Base-by-base conservation (phyloP, 2,888 invertebrate species). In the Xanthostigma xanthostigma region DNA sequence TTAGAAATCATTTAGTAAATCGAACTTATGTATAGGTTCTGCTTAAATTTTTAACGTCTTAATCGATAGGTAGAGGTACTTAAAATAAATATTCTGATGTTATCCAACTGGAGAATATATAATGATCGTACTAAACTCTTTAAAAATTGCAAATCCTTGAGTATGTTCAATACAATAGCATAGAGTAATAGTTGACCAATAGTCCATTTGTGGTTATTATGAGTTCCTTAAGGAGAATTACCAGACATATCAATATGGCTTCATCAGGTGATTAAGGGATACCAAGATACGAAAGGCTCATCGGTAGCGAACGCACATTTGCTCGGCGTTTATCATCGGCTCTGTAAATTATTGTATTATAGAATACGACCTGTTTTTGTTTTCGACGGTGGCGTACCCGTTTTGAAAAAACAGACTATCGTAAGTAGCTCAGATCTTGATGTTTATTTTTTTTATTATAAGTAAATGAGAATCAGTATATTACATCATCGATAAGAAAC, bases 201-300 rank as follows among this genome's bases (percentile, higher is more conserved):
- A 27, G 27, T 46, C 36, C 48, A 48, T 50, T 48, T 48, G 41
- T 47, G 33, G 47, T 53, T 50, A 51, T 54, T 56, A 40, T 9
- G 27, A 14, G 51, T 51, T 54, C 54, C 55, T 60, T 55, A 57
- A 56, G 53, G 27, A 27, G 27, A 27, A 27, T 6, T 6, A 27
- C 27, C 27, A 96, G 97, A 98, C 80, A 85, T 97, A 55, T 98
- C 97, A 54, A 92, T 99, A 68, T 99, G 98, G 98, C 76, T 99
- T 57, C 92, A 99, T 70, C 98, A 99, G 71, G 84, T 92, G 50
- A 79, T 94, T 48, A 93, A 94, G 71, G 97, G 96, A 1, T 93
- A 88, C 67, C 85, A 92, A 62, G 92, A 93, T 68, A 76, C 79
- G 43, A 82, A 83, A 66, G 89, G 89, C 41, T 83, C 79, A 45